Evolutionary conservation across 2,113 vertebrate species (phyloP).

Genomic region (Dolichallabes microphthalmus): DNA sequence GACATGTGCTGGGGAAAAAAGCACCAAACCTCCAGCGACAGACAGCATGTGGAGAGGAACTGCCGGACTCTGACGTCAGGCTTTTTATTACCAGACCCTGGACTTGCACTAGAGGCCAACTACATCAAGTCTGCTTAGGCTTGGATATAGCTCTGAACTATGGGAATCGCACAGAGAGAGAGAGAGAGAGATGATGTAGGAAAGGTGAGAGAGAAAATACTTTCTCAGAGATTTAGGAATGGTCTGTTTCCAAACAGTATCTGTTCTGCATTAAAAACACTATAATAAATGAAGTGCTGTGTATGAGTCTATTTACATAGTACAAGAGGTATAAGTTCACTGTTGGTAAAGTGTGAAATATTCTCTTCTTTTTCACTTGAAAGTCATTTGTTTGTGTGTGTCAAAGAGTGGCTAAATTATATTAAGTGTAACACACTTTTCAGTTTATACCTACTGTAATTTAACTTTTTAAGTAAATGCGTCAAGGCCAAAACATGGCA

Average conservation of each 20-base stretch:
- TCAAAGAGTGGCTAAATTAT: background rate
- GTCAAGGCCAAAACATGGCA: too few species aligned
- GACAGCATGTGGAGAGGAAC: constrained; percentile 74
- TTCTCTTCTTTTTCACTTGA: background rate
- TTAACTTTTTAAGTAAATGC: too few species aligned
- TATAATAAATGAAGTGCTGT: background rate
- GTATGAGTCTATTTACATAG: too few species aligned
- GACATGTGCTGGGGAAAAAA: constrained; percentile 83
- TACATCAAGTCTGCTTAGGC: constrained; percentile 60
- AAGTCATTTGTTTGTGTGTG: background rate
- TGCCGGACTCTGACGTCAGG: constrained; percentile 71
- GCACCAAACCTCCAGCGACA: constrained; percentile 79
- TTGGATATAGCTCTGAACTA: constrained; percentile 62
- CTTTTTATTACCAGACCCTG: constrained; percentile 72
- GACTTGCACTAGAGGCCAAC: constrained; percentile 73
- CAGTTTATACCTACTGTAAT: too few species aligned
- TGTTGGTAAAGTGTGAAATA: background rate
- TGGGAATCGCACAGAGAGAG: background rate
- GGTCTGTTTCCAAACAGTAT: background rate
- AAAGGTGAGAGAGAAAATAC: background rate
- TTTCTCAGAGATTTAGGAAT: background rate
- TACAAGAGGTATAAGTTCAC: background rate
- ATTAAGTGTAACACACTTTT: background rate
- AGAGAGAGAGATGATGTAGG: background rate
- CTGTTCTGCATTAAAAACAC: background rate